Percentiles rank a stretch among this genome's conserved stretches.
Conservation (phyloP, 2,888 invertebrate genomes). For the Mythimna ferrago region DNA sequence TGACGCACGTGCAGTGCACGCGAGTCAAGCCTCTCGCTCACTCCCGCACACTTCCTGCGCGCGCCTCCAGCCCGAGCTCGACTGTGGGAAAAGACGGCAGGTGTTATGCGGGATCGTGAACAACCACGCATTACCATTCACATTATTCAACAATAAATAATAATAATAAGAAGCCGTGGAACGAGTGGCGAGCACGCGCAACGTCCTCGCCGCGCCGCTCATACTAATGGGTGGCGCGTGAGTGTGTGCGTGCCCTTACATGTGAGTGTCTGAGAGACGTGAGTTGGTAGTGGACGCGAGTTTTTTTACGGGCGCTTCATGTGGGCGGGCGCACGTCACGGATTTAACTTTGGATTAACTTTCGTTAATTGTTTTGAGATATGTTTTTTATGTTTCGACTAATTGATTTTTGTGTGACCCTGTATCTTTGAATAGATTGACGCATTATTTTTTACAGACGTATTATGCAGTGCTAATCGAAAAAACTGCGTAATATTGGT, state of each 20-base stretch:
- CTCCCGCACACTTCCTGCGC: slow-evolving; percentile 87
- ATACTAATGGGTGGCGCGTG: slow-evolving; percentile 82
- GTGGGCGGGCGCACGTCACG: slow-evolving; percentile 88
- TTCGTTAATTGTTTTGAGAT: slow-evolving; percentile 86
- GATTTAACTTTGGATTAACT: slow-evolving; percentile 83
- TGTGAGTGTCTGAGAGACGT: slow-evolving; percentile 68
- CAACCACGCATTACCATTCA: slow-evolving; percentile 91
- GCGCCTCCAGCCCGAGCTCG: slow-evolving; percentile 82
- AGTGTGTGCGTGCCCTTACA: slow-evolving; percentile 76
- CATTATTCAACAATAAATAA: slow-evolving; percentile 91
- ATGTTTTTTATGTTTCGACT: slow-evolving; percentile 72
- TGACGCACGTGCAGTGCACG: slow-evolving; percentile 85
- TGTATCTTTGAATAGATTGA: slow-evolving; percentile 20
- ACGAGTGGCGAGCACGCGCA: slow-evolving; percentile 90
- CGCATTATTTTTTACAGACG: neutral
- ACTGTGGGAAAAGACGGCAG: slow-evolving; percentile 92
- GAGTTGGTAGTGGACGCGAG: slow-evolving; percentile 75
- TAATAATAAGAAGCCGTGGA: slow-evolving; percentile 90
- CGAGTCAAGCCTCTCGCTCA: slow-evolving; percentile 78
- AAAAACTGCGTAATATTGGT: neutral
- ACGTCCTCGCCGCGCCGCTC: slow-evolving; percentile 80
- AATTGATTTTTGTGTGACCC: slow-evolving; percentile 73
- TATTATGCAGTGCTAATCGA: neutral
- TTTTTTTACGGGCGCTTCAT: slow-evolving; percentile 79
- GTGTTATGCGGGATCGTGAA: slow-evolving; percentile 91